phyloP scores from a whole-genome alignment of 2,888 invertebrate genomes.

The Sinelater perroti region DNA sequence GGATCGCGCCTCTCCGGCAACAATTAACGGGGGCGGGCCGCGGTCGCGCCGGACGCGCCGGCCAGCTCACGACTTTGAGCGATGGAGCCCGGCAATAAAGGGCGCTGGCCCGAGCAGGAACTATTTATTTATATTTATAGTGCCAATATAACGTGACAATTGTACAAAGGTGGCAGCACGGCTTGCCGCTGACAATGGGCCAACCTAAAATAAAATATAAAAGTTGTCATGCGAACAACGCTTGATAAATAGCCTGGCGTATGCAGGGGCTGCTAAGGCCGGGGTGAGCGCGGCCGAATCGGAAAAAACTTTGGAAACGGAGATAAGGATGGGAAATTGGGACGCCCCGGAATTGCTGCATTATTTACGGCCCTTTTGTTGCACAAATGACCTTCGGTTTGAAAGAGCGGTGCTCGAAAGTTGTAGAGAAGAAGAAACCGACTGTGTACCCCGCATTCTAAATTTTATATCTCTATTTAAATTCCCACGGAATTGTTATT shows the following conservation, averaged over 20 bases:
- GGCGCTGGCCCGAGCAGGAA: constrained; percentile 35
- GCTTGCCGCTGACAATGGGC: constrained; percentile 50
- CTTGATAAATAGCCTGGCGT: constrained; percentile 55
- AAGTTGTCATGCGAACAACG: constrained; percentile 57
- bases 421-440: not conserved
- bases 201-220: constrained; percentile 57
- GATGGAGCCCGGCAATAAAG: too few relatives aligned
- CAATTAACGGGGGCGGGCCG: too few relatives aligned
- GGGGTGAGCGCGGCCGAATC: constrained; percentile 25
- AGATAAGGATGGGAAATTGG: not conserved
- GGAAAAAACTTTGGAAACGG: constrained; percentile 24
- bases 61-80: too few relatives aligned
- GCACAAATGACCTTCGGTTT: too few relatives aligned
- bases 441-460: not conserved
- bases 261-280: constrained; percentile 40
- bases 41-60: too few relatives aligned
- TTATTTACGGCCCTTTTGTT: constrained; percentile 13
- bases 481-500: too few relatives aligned
- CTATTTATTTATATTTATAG: constrained; percentile 56
- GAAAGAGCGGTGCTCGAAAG: too few relatives aligned
- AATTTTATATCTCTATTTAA: not conserved
- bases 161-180: constrained; percentile 52
- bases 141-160: constrained; percentile 55
- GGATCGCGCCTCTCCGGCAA: constrained; percentile 17
- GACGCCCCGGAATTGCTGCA: too few relatives aligned